These are phyloP conservation scores for Patella caerulea DNA, from an alignment of 2,888 invertebrate species.

Conservation along the genomic window DNA sequence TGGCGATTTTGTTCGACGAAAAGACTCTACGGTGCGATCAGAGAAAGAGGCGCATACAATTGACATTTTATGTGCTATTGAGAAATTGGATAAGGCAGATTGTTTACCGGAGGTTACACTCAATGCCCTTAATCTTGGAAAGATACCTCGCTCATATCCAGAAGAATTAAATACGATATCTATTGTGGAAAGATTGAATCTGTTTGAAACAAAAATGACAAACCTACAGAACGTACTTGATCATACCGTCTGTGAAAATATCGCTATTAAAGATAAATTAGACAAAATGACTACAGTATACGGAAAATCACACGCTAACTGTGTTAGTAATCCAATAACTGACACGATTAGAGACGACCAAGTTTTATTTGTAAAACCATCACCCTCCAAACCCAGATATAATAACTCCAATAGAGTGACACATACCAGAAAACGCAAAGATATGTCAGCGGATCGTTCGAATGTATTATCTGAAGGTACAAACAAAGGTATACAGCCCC, in stretches of 20 bases:
- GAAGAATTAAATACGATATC: constrained; percentile 1
- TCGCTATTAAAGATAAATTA: neutral
- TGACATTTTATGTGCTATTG: too few species aligned
- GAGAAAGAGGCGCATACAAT: too few species aligned
- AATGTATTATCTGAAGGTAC: too few species aligned
- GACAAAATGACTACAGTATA: neutral
- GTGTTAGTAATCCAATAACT: neutral
- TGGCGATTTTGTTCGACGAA: too few species aligned
- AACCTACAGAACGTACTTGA: neutral
- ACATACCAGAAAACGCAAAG: neutral
- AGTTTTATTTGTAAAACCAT: too few species aligned
- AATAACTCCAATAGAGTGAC: neutral
- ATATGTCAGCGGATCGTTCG: too few species aligned
- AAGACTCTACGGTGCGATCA: too few species aligned
- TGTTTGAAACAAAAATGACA: neutral
- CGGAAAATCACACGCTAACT: neutral
- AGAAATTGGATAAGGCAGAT: too few species aligned
- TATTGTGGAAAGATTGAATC: neutral
- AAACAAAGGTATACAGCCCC: too few species aligned
- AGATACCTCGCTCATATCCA: neutral
- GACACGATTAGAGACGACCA: too few species aligned
- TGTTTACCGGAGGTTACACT: too few species aligned
- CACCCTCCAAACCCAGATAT: neutral
- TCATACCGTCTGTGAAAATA: constrained; percentile 2
- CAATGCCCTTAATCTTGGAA: too few species aligned